Base-by-base conservation (phyloP, 2,113 vertebrate species). In the Aptenodytes forsteri region DNA sequence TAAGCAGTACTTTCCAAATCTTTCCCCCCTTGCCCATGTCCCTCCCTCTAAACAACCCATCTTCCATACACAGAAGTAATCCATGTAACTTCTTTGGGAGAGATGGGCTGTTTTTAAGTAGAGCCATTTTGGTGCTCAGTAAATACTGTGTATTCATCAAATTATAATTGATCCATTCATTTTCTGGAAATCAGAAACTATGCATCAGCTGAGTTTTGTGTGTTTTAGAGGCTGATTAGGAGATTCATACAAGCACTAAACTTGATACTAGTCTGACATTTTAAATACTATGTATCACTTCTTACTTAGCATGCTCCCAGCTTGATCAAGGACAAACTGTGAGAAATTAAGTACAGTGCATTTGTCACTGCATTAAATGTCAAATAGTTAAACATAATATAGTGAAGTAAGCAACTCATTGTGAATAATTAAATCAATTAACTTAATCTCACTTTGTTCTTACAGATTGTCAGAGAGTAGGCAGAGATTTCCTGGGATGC, bases 371-470 rank as follows among this genome's bases (percentile, higher is more conserved):
- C 78, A 61, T 89, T 91, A 96, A 96, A 93, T 94, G 92, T 86
- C 78, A 95, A 65, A 79, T 42, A 70, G 86, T 95, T 94, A 87
- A 91, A 83, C 5, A 9, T 94, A 87, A 93, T 84, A 16, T 17
- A 89, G 73, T 83, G 81, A 91, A 94, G 73, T 90, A 91, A 94
- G 78, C 82, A 90, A 70, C 54, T 88, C 44, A 19, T 78, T 91
- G 44, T 97, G 93, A 93, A 92, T 92, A 95, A 95, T 95, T 92
- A 93, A 93, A 80, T 69, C 36, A 59, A 61, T 91, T 91, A 89
- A 61, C 69, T 91, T 94, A 71, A 82, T 82, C 81, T 94, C 59
- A 76, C 81, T 89, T 96, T 82, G 73, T 79, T 93, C 87, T 91
- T 79, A 56, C 64, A 76, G 61, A n/a, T 76, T 76, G 73, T 93